Evolutionary conservation across 2,113 vertebrate genomes (phyloP).

Genomic region (Ibidorhyncha struthersii): DNA sequence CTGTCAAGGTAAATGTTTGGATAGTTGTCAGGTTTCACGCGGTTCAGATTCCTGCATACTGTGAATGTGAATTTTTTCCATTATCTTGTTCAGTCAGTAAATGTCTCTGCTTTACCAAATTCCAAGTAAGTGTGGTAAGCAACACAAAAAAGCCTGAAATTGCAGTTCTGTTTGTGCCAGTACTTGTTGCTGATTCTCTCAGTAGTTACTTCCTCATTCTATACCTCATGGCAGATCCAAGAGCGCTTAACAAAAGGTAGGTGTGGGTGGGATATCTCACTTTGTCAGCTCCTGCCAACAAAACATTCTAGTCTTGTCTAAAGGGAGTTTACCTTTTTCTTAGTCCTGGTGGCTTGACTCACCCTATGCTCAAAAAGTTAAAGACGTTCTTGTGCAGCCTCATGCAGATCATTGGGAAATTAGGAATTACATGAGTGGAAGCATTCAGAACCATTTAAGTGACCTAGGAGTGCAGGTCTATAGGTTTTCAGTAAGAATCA

Average conservation of each 20-base stretch:
- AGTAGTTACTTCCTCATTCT: neutral
- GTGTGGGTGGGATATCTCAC: neutral
- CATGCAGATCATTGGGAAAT: neutral
- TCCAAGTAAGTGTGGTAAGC: neutral
- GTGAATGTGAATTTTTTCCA: neutral
- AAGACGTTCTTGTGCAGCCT: neutral
- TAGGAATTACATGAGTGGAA: neutral
- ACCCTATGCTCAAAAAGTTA: neutral
- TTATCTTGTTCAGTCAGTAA: neutral
- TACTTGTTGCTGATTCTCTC: neutral
- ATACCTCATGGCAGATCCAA: neutral
- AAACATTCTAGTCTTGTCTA: neutral
- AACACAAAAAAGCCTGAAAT: neutral
- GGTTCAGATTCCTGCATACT: neutral
- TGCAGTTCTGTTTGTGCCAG: neutral
- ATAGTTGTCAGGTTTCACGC: neutral
- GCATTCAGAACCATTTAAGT: neutral
- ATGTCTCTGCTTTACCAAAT: neutral
- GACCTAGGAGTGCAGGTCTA: neutral
- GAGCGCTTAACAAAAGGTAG: neutral
- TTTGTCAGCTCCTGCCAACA: neutral
- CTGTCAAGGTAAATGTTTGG: neutral
- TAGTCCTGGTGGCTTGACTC: neutral
- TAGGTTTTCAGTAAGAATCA: neutral
- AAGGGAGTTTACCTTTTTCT: neutral